Percentiles rank a stretch among this genome's conserved stretches.
Evolutionary conservation across 2,797 vertebrate species (phyloP).

Genomic region (Chaetophractus vellerosus): DNA sequence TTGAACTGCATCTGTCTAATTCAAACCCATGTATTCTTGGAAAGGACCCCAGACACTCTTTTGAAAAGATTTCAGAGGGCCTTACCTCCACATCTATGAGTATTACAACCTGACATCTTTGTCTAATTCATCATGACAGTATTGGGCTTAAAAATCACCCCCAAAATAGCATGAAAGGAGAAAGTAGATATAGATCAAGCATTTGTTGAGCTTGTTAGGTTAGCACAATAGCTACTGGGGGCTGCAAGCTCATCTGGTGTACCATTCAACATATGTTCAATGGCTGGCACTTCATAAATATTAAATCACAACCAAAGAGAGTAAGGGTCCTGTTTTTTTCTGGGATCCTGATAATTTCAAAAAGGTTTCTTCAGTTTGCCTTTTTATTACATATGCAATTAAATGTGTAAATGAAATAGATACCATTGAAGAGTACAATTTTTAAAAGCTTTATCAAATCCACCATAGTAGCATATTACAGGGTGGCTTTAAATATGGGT

Average conservation of each 20-base stretch:
- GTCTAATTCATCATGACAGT: constrained; percentile 31
- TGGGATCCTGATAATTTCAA: background rate
- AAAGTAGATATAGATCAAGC: background rate
- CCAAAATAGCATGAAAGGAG: constrained; percentile 55
- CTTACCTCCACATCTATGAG: background rate
- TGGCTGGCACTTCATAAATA: constrained; percentile 65
- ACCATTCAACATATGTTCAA: constrained; percentile 49
- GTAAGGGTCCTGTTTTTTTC: background rate
- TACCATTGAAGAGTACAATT: background rate
- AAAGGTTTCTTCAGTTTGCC: constrained; percentile 18
- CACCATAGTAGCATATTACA: background rate
- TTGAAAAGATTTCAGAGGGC: constrained; percentile 16
- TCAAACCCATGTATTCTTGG: background rate
- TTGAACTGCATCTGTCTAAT: background rate
- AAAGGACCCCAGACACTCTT: background rate
- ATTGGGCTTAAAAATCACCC: constrained; percentile 12
- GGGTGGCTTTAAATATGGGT: background rate
- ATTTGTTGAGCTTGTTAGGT: constrained; percentile 54
- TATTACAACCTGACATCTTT: background rate
- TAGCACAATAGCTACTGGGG: constrained; percentile 41
- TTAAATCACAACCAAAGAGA: constrained; percentile 38
- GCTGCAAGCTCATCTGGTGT: constrained; percentile 51
- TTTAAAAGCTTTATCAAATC: constrained; percentile 38
- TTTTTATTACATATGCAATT: background rate
- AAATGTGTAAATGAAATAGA: background rate